These are phyloP conservation scores for Protosalanx chinensis DNA, from an alignment of 2,797 vertebrate species.

Conservation along the genomic window DNA sequence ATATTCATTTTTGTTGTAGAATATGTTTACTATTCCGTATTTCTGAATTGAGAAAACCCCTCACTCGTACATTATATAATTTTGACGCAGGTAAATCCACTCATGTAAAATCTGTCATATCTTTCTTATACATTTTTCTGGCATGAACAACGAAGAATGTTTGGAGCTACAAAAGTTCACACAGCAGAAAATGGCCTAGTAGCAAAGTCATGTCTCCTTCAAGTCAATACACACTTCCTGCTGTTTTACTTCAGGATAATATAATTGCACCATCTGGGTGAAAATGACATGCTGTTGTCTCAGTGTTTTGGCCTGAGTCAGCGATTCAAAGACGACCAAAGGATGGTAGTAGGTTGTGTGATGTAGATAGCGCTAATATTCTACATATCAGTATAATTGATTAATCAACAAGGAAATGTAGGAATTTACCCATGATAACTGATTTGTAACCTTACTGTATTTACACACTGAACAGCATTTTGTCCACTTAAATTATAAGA, in stretches of 20 bases:
- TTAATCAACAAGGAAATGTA: neutral
- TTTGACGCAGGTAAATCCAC: neutral
- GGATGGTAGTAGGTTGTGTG: neutral
- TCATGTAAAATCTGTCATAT: neutral
- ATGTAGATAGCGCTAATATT: no score
- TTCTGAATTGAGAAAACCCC: no score
- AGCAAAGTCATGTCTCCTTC: slow-evolving; percentile 19
- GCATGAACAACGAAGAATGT: slow-evolving; percentile 6
- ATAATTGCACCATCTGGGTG: slow-evolving; percentile 48
- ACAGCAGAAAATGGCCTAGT: slow-evolving; percentile 29
- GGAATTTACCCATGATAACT: no score
- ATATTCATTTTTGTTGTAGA: no score
- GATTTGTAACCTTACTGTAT: no score
- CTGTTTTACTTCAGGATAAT: slow-evolving; percentile 43
- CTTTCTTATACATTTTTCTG: slow-evolving; percentile 1
- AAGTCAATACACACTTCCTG: slow-evolving; percentile 45
- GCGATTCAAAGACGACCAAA: slow-evolving; percentile 43
- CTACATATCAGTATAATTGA: neutral
- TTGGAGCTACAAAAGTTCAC: slow-evolving; percentile 29
- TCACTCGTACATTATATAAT: no score
- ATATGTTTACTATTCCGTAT: no score
- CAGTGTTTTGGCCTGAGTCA: slow-evolving; percentile 1
- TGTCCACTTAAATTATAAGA: no score
- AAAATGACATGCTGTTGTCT: slow-evolving; percentile 43
- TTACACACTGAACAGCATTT: no score